Conservation (phyloP, 2,113 vertebrate genomes). For the Python bivittatus region DNA sequence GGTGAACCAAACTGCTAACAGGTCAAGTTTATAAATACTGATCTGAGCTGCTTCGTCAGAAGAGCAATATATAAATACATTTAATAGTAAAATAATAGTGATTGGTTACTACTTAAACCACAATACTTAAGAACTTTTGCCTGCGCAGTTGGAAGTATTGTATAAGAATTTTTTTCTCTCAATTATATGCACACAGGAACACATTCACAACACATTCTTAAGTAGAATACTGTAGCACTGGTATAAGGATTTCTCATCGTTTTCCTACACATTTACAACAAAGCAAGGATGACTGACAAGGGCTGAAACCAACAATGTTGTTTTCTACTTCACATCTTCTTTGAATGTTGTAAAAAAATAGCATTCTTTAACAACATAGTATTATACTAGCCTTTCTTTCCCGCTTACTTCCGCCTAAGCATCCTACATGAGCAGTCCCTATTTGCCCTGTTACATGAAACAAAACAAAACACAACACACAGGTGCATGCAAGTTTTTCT, state of each 20-base stretch:
- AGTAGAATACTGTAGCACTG: too few species aligned
- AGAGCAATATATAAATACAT: neutral
- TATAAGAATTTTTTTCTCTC: too few species aligned
- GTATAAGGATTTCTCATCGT: neutral
- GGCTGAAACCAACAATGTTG: neutral
- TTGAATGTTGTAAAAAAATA: neutral
- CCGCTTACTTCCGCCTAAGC: neutral
- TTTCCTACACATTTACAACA: neutral
- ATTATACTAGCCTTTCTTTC: neutral
- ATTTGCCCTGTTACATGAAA: neutral
- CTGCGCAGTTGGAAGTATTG: neutral
- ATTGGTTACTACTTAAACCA: neutral
- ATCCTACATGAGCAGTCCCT: neutral
- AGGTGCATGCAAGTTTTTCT: neutral
- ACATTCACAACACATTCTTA: too few species aligned
- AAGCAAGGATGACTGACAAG: neutral
- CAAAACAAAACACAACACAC: neutral
- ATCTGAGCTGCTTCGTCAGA: neutral
- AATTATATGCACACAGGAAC: too few species aligned
- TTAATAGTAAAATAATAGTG: neutral
- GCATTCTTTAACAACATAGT: too few species aligned
- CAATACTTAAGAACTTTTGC: neutral
- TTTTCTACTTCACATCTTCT: neutral
- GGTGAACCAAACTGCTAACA: neutral
- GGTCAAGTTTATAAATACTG: neutral